These are phyloP conservation scores for Thamnaconus septentrionalis DNA, from an alignment of 2,113 vertebrate genomes.

Conservation along the genomic window DNA sequence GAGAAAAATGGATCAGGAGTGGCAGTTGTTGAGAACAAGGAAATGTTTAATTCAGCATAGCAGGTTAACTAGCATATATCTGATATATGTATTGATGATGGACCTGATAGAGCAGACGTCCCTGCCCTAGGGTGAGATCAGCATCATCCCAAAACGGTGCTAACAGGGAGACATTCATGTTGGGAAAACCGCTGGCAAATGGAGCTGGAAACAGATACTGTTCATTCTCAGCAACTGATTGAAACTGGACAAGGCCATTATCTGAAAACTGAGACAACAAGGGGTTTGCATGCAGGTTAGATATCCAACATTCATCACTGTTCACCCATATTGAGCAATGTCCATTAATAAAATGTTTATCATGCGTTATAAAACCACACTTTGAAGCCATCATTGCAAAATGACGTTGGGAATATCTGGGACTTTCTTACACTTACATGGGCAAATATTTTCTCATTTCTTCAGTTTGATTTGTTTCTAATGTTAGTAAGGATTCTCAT, in stretches of 20 bases:
- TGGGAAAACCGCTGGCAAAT: constrained; percentile 61
- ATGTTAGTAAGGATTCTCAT: not conserved
- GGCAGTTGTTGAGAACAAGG: not conserved
- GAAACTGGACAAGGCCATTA: constrained; percentile 81
- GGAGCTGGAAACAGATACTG: constrained; percentile 75
- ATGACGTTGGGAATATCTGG: too few species aligned
- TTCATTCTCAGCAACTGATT: constrained; percentile 70
- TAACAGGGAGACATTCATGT: constrained; percentile 70
- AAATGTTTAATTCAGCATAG: not conserved
- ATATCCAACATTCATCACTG: too few species aligned
- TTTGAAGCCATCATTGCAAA: too few species aligned
- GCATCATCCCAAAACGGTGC: constrained; percentile 83
- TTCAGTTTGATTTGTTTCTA: not conserved
- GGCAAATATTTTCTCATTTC: not conserved
- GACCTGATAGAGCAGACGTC: constrained; percentile 78
- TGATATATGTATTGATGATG: not conserved
- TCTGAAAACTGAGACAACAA: constrained; percentile 76
- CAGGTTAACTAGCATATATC: not conserved
- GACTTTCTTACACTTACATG: too few species aligned
- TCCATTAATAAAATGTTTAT: not conserved
- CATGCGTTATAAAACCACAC: too few species aligned
- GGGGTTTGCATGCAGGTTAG: too few species aligned
- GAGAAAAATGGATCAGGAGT: constrained; percentile 2
- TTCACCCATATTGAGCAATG: not conserved
- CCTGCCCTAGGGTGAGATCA: constrained; percentile 73